These are phyloP conservation scores for Regulus satrapa DNA, from an alignment of 2,113 vertebrate species.

Conservation along the genomic window DNA sequence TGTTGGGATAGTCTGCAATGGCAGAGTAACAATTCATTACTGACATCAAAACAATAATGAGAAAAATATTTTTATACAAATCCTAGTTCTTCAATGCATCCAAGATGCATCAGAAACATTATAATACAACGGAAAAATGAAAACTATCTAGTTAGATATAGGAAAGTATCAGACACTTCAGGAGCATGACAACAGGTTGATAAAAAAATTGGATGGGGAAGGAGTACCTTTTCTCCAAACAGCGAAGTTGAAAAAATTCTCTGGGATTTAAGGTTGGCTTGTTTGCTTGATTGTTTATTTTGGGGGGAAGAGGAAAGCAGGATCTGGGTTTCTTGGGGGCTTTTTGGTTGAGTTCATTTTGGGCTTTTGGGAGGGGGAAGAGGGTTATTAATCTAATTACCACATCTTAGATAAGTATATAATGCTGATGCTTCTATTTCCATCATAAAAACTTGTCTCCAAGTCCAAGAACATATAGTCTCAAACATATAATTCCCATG, in stretches of 20 bases:
- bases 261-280: background rate
- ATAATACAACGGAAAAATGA: background rate
- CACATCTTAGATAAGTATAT: background rate
- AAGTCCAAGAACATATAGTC: background rate
- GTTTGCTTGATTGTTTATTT: background rate
- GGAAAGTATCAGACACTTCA: background rate
- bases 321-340: background rate
- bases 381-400: background rate
- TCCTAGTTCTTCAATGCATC: background rate
- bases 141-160: background rate
- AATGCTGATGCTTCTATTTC: background rate
- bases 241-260: background rate
- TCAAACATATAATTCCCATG: background rate
- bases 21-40: slow-evolving; percentile 1
- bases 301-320: background rate
- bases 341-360: background rate
- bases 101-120: background rate
- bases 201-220: background rate
- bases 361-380: accelerated
- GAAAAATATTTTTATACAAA: background rate
- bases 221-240: background rate
- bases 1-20: slow-evolving; percentile 90
- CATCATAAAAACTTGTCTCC: background rate
- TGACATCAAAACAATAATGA: background rate
- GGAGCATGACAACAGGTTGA: background rate